Percentiles rank a stretch among this genome's conserved stretches.
phyloP scores from a whole-genome alignment of 2,888 invertebrate species.

The Polia nebulosa region DNA sequence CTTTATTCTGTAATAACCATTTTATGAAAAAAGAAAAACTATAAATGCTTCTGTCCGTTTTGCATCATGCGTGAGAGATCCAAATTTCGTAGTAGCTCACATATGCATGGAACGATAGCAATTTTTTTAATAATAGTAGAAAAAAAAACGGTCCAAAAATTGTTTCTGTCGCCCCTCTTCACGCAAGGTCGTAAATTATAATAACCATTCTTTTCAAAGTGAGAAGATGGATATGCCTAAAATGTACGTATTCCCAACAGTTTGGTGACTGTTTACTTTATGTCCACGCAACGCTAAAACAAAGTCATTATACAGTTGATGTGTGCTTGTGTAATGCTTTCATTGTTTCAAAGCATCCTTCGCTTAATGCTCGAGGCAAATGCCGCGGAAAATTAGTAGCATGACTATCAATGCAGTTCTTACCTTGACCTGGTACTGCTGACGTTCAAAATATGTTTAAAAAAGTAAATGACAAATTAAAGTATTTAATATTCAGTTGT shows the following conservation, averaged over 20 bases:
- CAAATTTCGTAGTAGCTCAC: no score
- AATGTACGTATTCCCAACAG: slow-evolving; percentile 33
- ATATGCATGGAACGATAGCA: no score
- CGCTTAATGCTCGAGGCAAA: slow-evolving; percentile 54
- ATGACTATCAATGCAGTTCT: slow-evolving; percentile 51
- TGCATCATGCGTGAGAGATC: no score
- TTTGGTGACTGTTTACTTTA: slow-evolving; percentile 43
- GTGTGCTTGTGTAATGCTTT: slow-evolving; percentile 72
- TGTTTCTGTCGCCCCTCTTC: no score
- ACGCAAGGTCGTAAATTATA: no score
- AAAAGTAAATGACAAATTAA: neutral
- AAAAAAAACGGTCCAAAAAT: no score
- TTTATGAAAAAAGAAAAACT: no score
- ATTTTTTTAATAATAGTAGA: no score
- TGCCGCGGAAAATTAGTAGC: slow-evolving; percentile 43
- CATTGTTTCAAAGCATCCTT: slow-evolving; percentile 83
- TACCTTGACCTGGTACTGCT: slow-evolving; percentile 45
- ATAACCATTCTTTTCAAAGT: neutral
- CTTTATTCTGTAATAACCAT: no score
- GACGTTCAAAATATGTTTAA: neutral
- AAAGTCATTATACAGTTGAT: slow-evolving; percentile 80
- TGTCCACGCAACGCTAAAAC: slow-evolving; percentile 76
- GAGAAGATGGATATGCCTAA: slow-evolving; percentile 16
- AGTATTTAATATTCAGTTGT: neutral
- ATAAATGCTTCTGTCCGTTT: no score